A percentile compares a stretch with the other conserved stretches of the same genome.
Conservation (phyloP, 92 coral and sea anemone species). For the Plumapathes pennacea region DNA sequence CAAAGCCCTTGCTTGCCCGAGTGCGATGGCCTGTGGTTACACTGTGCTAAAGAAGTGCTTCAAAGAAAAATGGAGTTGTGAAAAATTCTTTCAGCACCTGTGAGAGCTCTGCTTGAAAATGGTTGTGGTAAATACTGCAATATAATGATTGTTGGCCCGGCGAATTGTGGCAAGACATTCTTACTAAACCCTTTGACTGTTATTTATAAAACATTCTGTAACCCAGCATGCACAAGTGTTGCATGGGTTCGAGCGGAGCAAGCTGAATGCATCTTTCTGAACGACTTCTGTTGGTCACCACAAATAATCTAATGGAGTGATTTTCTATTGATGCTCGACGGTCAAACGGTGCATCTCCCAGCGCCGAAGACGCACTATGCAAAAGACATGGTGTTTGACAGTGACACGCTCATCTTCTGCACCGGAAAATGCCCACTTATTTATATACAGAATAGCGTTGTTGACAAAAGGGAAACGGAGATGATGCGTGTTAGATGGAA, state of each 20-base stretch:
- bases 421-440: conserved; percentile 21
- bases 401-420: conserved; percentile 40
- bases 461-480: conserved; percentile 14
- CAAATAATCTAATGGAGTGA: conserved; percentile 32
- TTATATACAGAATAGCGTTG: conserved; percentile 7
- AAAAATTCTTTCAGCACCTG: too few relatives aligned
- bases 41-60: too few relatives aligned
- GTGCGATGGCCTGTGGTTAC: too few relatives aligned
- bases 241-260: conserved; percentile 47
- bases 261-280: conserved; percentile 30
- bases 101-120: too few relatives aligned
- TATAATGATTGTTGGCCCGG: too few relatives aligned
- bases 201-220: too few relatives aligned
- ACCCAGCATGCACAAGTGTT: conserved; percentile 26
- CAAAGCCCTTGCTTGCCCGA: too few relatives aligned
- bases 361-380: conserved; percentile 43
- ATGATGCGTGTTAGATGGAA: conserved; percentile 12
- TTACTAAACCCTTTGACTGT: too few relatives aligned
- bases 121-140: too few relatives aligned
- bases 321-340: conserved; percentile 40
- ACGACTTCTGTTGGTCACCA: conserved; percentile 36
- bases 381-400: conserved; percentile 6
- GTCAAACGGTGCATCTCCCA: conserved; percentile 29
- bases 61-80: too few relatives aligned
- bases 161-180: too few relatives aligned